Conservation (phyloP, 2,888 invertebrate genomes). For the Drosophila kambysellisi region DNA sequence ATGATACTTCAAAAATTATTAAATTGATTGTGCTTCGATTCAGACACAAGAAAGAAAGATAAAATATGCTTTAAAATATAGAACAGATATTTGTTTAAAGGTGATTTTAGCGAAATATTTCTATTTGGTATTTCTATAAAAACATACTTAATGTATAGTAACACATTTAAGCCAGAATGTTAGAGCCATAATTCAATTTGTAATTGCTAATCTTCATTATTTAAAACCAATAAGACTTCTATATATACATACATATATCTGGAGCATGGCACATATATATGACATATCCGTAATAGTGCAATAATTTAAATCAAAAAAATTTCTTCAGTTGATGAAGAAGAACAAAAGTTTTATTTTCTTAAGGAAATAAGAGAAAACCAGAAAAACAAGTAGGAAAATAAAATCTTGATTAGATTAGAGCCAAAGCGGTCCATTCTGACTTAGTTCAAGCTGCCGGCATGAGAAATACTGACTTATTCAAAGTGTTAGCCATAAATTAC, state of each 20-base stretch:
- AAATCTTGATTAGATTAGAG: background rate
- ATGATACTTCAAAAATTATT: background rate
- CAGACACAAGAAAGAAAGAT: background rate
- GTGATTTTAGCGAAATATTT: background rate
- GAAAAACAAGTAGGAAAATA: background rate
- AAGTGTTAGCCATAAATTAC: background rate
- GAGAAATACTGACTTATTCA: background rate
- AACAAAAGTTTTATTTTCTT: too few species aligned
- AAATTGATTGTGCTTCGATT: background rate
- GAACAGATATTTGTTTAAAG: background rate
- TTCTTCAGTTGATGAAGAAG: background rate
- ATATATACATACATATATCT: too few species aligned
- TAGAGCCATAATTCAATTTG: background rate
- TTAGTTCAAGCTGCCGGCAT: background rate
- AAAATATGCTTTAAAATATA: background rate
- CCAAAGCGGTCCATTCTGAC: background rate
- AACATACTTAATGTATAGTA: background rate
- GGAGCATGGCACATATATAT: too few species aligned
- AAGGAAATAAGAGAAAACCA: rapidly evolving
- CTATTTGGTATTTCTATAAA: background rate
- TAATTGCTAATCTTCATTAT: background rate
- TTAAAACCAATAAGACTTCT: background rate
- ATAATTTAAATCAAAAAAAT: background rate
- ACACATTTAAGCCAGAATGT: too few species aligned
- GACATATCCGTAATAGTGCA: rapidly evolving